phyloP scores from a whole-genome alignment of 2,888 invertebrate species.

The Odontothrips loti region DNA sequence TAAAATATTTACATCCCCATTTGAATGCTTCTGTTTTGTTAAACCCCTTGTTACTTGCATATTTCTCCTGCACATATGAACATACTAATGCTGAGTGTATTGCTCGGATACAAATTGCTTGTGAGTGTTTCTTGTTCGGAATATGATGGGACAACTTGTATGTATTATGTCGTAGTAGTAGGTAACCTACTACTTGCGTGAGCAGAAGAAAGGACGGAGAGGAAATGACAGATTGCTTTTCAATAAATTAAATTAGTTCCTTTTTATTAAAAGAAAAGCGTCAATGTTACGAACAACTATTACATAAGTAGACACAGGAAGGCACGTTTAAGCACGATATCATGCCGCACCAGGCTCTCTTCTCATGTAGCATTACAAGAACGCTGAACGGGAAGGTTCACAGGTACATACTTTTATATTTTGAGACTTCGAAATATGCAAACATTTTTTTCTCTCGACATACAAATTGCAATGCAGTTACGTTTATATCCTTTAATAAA shows the following conservation, averaged over 20 bases:
- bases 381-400: neutral
- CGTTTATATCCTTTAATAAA: neutral
- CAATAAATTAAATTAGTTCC: slow-evolving; percentile 21
- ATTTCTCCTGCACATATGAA: too few species aligned
- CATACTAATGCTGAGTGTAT: too few species aligned
- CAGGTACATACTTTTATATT: slow-evolving; percentile 1
- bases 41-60: too few species aligned
- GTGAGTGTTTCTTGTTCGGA: neutral
- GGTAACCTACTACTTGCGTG: too few species aligned
- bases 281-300: slow-evolving; percentile 26
- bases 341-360: slow-evolving; percentile 23
- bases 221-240: neutral
- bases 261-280: slow-evolving; percentile 27
- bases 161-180: neutral
- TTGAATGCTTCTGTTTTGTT: too few species aligned
- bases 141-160: neutral
- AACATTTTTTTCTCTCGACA: neutral
- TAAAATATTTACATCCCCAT: too few species aligned
- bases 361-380: neutral
- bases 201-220: too few species aligned
- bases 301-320: slow-evolving; percentile 25
- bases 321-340: slow-evolving; percentile 4
- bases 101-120: too few species aligned
- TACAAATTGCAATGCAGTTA: neutral
- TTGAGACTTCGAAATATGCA: neutral